Evolutionary conservation across 2,888 invertebrate species (phyloP).

Genomic region (Pandemis heparana): DNA sequence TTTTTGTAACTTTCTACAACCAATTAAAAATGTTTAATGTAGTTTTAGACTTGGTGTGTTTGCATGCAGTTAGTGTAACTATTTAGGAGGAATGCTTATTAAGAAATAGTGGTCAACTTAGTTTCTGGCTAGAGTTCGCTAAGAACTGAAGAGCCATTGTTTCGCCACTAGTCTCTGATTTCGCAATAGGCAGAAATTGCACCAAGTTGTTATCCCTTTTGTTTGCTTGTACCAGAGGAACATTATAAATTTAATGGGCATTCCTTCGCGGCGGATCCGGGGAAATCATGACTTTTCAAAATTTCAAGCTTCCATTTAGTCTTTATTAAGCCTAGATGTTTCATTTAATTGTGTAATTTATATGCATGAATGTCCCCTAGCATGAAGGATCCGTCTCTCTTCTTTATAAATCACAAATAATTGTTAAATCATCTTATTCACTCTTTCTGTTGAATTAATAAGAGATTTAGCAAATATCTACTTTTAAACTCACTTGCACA

Average conservation of each 20-base stretch:
- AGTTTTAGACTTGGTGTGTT: constrained; percentile 2
- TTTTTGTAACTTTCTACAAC: constrained; percentile 20
- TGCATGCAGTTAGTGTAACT: constrained; percentile 15
- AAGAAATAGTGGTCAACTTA: constrained; percentile 2
- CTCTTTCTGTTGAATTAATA: neutral
- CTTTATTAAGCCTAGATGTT: neutral
- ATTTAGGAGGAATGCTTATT: constrained; percentile 23
- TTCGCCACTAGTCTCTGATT: neutral
- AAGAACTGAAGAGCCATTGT: neutral
- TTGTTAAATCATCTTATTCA: constrained; percentile 18
- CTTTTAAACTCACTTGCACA: constrained; percentile 18
- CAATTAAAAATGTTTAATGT: neutral
- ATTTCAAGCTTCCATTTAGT: neutral
- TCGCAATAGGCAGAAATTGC: neutral
- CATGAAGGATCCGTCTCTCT: neutral
- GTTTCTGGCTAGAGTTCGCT: constrained; percentile 5
- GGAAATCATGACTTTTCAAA: neutral
- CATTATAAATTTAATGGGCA: constrained; percentile 23
- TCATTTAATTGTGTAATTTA: neutral
- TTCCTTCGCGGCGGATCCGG: constrained; percentile 17
- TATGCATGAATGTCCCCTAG: neutral
- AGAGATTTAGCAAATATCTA: constrained; percentile 18
- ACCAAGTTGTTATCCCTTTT: neutral
- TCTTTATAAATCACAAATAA: neutral
- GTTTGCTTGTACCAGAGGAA: neutral